Percentiles rank a stretch among this genome's conserved stretches.
Conservation (phyloP, 2,888 invertebrate species). For the Trichacis sp. region DNA sequence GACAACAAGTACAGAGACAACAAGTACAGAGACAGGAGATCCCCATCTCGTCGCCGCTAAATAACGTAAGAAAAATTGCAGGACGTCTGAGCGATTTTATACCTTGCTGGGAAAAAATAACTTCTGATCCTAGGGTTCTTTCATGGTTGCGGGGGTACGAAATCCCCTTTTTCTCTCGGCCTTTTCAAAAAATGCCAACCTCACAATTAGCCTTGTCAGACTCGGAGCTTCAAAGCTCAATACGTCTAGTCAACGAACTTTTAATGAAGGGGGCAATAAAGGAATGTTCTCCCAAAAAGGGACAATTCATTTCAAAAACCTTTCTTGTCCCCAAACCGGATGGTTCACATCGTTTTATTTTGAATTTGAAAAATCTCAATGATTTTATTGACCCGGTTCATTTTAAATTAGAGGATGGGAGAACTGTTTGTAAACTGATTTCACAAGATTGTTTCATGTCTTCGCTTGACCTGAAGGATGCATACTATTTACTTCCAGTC, state of each 20-base stretch:
- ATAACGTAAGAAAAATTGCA: conserved; percentile 12
- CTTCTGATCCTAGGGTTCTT: conserved; percentile 12
- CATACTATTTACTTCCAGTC: neutral
- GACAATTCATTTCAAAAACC: conserved; percentile 32
- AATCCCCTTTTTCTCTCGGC: conserved; percentile 14
- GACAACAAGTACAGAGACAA: no score
- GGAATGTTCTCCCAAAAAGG: neutral
- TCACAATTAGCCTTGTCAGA: neutral
- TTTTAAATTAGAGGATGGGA: conserved; percentile 38
- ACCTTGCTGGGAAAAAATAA: conserved; percentile 17
- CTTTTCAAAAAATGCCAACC: conserved; percentile 2
- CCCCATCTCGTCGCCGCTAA: neutral
- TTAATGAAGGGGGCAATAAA: conserved; percentile 19
- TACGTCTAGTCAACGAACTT: conserved; percentile 4
- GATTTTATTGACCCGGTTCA: conserved; percentile 20
- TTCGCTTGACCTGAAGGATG: neutral
- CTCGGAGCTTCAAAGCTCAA: neutral
- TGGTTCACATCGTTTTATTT: conserved; percentile 24
- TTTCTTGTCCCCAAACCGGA: conserved; percentile 28
- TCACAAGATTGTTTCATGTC: conserved; percentile 23
- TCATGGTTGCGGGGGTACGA: conserved; percentile 27
- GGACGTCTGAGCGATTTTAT: conserved; percentile 3
- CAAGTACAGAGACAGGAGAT: neutral
- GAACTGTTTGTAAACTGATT: conserved; percentile 20
- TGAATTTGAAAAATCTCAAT: conserved; percentile 36